A percentile compares a stretch with the other conserved stretches of the same genome.
These are phyloP conservation scores for Morbakka virulenta DNA, from an alignment of 30 jellyfish, hydroid and myxozoan species.

Conservation along the genomic window DNA sequence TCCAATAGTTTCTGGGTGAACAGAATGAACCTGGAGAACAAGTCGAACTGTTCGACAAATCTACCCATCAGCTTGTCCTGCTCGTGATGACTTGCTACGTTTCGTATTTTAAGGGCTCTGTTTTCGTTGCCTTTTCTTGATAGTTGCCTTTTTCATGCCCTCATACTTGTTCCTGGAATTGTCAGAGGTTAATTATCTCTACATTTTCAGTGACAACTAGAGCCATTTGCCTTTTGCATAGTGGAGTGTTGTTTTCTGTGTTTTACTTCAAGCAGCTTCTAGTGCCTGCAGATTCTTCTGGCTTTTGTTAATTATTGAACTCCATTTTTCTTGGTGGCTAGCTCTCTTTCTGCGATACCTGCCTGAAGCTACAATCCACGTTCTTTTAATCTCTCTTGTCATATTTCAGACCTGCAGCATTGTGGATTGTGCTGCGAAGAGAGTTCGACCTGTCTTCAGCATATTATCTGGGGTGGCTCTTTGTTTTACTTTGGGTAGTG, in stretches of 20 bases:
- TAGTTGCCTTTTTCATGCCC: conserved; percentile 25
- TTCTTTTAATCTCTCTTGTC: background rate
- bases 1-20: background rate
- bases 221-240: conserved; percentile 35
- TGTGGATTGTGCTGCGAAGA: background rate
- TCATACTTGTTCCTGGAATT: conserved; percentile 20
- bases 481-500: background rate
- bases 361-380: conserved; percentile 2
- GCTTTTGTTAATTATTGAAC: background rate
- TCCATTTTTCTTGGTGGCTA: conserved; percentile 1
- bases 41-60: conserved; percentile 36
- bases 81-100: background rate
- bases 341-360: background rate
- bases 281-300: conserved; percentile 2
- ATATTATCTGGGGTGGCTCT: background rate
- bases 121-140: background rate
- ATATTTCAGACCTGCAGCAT: background rate
- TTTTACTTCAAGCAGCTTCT: conserved; percentile 6
- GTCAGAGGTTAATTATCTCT: background rate
- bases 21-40: conserved; percentile 1
- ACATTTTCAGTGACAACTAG: conserved; percentile 4
- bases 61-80: conserved; percentile 34
- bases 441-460: background rate
- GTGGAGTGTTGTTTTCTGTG: background rate
- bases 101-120: conserved; percentile 2